phyloP scores from a whole-genome alignment of 2,888 invertebrate species.

The Agapetus fuscipes region DNA sequence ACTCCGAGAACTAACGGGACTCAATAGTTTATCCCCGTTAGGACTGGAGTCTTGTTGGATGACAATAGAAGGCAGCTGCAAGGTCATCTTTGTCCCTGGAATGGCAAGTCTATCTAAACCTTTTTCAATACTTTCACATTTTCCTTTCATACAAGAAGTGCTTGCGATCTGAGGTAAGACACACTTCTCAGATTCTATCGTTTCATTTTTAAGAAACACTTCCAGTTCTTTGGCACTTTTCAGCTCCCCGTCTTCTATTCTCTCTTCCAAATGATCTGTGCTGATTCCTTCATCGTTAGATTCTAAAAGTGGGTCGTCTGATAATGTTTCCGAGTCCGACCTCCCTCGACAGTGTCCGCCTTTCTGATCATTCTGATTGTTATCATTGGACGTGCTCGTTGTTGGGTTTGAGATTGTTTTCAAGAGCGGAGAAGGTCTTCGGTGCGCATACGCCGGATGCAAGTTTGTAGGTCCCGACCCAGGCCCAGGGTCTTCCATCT shows the following conservation, averaged over 20 bases:
- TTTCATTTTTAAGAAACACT: conserved; percentile 34
- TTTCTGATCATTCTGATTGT: conserved; percentile 32
- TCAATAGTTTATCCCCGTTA: conserved; percentile 48
- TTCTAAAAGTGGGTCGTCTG: conserved; percentile 60
- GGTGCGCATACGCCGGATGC: conserved; percentile 28
- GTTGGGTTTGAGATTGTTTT: conserved; percentile 48
- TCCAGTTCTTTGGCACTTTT: conserved; percentile 57
- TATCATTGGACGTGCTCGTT: conserved; percentile 28
- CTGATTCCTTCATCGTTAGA: conserved; percentile 72
- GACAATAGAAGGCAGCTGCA: conserved; percentile 52
- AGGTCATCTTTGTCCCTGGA: conserved; percentile 34
- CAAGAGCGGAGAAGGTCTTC: conserved; percentile 52
- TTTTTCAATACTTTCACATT: conserved; percentile 47
- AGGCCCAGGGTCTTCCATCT: conserved; percentile 63
- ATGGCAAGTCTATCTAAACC: conserved; percentile 39
- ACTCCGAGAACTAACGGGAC: conserved; percentile 69
- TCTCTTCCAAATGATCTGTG: conserved; percentile 59
- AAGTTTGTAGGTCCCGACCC: conserved; percentile 33
- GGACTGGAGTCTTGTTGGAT: conserved; percentile 40
- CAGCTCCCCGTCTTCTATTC: conserved; percentile 58
- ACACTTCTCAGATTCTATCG: conserved; percentile 31
- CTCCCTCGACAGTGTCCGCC: conserved; percentile 49
- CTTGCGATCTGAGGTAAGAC: conserved; percentile 36
- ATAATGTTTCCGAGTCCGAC: conserved; percentile 65
- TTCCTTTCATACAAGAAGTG: conserved; percentile 46